Conservation (phyloP, 2,888 invertebrate species). For the Gandaritis pyraliata region DNA sequence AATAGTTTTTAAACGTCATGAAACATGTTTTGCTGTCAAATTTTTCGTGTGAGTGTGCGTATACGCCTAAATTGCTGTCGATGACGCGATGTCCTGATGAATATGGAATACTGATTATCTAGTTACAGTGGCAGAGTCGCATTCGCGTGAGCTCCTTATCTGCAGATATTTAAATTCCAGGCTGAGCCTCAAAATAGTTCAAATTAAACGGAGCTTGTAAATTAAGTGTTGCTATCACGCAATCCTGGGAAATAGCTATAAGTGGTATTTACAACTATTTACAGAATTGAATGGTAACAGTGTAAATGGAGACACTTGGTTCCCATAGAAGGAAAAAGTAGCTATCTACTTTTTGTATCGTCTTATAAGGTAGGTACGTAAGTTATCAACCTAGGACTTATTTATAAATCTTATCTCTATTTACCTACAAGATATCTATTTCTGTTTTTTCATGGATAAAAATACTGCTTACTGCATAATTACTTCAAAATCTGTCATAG, state of each 20-base stretch:
- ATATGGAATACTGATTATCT: constrained; percentile 27
- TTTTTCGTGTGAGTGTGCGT: not conserved
- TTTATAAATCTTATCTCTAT: too few species aligned
- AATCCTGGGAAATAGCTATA: constrained; percentile 78
- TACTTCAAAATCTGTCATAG: too few species aligned
- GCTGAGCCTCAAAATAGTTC: constrained; percentile 75
- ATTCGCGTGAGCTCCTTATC: constrained; percentile 82
- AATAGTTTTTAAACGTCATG: too few species aligned
- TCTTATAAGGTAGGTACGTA: too few species aligned
- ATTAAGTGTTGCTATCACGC: constrained; percentile 84
- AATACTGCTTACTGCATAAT: too few species aligned
- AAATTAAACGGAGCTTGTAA: constrained; percentile 79
- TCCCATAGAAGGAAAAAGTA: too few species aligned
- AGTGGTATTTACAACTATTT: constrained; percentile 73
- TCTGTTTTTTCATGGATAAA: too few species aligned
- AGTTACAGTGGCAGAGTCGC: constrained; percentile 55
- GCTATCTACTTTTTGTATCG: too few species aligned
- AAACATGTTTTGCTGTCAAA: too few species aligned
- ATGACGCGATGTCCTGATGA: constrained; percentile 1
- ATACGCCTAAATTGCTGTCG: too few species aligned
- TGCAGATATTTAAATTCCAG: constrained; percentile 76
- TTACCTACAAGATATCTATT: too few species aligned
- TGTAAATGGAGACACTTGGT: not conserved
- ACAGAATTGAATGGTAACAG: not conserved
- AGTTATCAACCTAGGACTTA: too few species aligned